phyloP scores from a whole-genome alignment of 2,797 vertebrate genomes.

The Graptemys geographica region DNA sequence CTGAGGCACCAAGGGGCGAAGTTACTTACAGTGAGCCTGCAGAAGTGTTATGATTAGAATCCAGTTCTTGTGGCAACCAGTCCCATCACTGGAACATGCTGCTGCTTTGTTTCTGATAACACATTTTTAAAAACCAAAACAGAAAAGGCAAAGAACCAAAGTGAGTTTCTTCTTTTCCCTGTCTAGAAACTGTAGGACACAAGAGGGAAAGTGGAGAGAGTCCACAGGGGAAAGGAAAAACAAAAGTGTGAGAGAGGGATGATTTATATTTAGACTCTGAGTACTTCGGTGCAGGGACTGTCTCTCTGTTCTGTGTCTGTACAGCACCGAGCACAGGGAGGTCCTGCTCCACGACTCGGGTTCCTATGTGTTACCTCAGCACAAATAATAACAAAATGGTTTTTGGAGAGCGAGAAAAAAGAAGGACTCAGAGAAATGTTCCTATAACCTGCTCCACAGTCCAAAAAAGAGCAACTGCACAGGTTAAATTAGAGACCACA shows the following conservation, averaged over 20 bases:
- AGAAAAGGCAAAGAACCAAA: not conserved
- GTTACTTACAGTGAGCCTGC: not conserved
- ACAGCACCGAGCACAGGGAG: not conserved
- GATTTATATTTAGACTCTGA: not conserved
- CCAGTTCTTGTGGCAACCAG: not conserved
- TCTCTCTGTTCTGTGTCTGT: no score
- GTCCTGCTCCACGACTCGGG: not conserved
- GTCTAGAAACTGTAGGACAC: not conserved
- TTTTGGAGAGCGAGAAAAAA: not conserved
- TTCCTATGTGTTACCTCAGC: not conserved
- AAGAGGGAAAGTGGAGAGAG: not conserved
- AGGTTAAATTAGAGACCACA: not conserved
- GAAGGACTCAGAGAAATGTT: not conserved
- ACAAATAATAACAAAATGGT: not conserved
- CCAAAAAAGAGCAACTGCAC: not conserved
- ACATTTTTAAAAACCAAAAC: not conserved
- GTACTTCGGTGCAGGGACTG: not conserved
- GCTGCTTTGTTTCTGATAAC: not conserved
- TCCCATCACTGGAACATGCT: not conserved
- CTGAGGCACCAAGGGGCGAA: not conserved
- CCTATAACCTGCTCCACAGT: not conserved
- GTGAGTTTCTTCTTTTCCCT: not conserved
- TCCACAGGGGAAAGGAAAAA: not conserved
- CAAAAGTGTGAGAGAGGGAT: no score
- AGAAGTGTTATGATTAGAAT: not conserved